A percentile compares a stretch with the other conserved stretches of the same genome.
phyloP scores from a whole-genome alignment of 2,888 invertebrate genomes.

The Pharmacophagus antenor region DNA sequence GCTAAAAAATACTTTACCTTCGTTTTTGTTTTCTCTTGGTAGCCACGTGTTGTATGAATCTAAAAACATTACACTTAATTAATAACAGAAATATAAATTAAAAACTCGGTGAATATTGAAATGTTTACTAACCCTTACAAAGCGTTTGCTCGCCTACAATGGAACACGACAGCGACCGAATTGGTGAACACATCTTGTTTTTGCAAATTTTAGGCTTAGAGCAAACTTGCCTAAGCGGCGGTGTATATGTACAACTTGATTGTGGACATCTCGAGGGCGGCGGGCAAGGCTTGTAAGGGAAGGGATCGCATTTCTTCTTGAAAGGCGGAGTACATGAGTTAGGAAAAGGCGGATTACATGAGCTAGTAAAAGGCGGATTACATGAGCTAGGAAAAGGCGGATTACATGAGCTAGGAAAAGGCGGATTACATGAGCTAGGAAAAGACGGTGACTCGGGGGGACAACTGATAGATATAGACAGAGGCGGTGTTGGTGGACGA shows the following conservation, averaged over 20 bases:
- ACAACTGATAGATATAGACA: slow-evolving; percentile 15
- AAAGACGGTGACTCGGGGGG: slow-evolving; percentile 19
- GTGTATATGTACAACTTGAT: slow-evolving; percentile 27
- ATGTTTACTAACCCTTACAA: slow-evolving; percentile 25
- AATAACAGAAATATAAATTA: background rate
- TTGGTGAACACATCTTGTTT: slow-evolving; percentile 32
- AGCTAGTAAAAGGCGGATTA: slow-evolving; percentile 13
- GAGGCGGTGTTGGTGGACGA: slow-evolving; percentile 8
- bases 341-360: slow-evolving; percentile 12
- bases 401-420: slow-evolving; percentile 10
- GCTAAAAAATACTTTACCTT: slow-evolving; percentile 13
- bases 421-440: slow-evolving; percentile 10
- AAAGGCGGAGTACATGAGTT: slow-evolving; percentile 12
- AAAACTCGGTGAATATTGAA: background rate
- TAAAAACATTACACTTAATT: slow-evolving; percentile 1
- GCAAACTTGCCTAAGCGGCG: slow-evolving; percentile 1
- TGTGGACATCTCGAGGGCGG: slow-evolving; percentile 22
- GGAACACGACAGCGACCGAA: slow-evolving; percentile 35
- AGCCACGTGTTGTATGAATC: slow-evolving; percentile 15
- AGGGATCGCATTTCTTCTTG: slow-evolving; percentile 17
- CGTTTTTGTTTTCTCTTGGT: slow-evolving; percentile 13
- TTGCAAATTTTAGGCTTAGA: slow-evolving; percentile 7
- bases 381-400: slow-evolving; percentile 10
- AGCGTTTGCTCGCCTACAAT: slow-evolving; percentile 26
- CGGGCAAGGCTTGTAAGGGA: slow-evolving; percentile 7